Base-by-base conservation (phyloP, 2,888 invertebrate genomes). In the Tachina grossa region DNA sequence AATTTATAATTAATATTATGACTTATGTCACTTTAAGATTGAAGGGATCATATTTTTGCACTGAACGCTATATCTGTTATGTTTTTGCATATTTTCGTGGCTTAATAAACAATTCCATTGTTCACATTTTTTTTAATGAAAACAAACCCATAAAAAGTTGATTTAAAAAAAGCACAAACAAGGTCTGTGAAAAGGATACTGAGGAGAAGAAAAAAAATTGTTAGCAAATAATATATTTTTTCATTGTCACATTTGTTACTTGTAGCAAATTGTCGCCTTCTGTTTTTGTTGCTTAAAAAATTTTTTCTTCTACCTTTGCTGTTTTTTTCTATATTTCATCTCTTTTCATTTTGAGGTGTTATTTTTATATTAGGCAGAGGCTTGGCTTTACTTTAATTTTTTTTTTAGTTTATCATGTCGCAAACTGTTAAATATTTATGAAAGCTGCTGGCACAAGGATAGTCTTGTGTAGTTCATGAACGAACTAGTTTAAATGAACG, bases 101-200 rank as follows among this genome's bases (percentile, higher is more conserved):
- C 77, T 81, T 81, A 77, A 85, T 77, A 85, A 74, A 81, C 69
- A 85, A 81, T 85, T 55, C 68, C 19, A 55, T 80, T 85, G 76
- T 85, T 85, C 41, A 68, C 63, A 13, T 14, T 22, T 45, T 41
- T 41, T 59, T 61, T 16, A 9, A 31, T 49, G 41, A 53, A 19
- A 8, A 51, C 71, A 75, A 65, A 49, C 16, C 16, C 10, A 47
- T 31, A 11, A 55, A 19, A 68, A 14, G 43, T 61, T 22, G 10
- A 39, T n/a, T 16, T 63, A 57, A 57, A 78, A 63, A 74, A 68
- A 19, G 10, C 3, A 68, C 22, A 72, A 59, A 51, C 61, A 65
- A 68, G n/a, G 13, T 61, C 16, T 43, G 51, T 13, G 31, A 57
- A 66, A 63, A 78, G 47, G 47, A 53, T 66, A 45, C 49, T 41